Evolutionary conservation across 2,888 invertebrate species (phyloP), one percentile per base, ranked within the genome.

Genomic region (Colostygia pectinataria): DNA sequence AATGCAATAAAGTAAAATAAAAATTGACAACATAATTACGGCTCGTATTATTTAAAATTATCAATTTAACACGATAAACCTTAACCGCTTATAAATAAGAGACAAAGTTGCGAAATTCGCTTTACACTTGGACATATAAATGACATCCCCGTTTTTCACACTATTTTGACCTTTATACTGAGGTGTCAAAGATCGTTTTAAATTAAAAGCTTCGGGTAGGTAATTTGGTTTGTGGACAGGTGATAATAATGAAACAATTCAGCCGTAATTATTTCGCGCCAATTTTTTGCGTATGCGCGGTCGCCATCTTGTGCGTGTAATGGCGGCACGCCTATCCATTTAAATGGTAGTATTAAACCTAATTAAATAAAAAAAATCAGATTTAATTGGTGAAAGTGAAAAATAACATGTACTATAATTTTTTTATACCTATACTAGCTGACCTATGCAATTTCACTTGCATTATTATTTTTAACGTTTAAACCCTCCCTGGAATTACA

Each of bases 181-280:
- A 46, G 37, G 41, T 42, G 45, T 33, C 42, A 51, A 51, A 41
- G 51, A 32, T 24, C 15, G 12, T 37, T 42, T 45, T 42, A 32
- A 32, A 12, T 52, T 59, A 53, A 34, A 51, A 28, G 20, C 32
- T 32, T 44, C 29, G 15, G n/a, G 39, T 5, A 20, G 38, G 61
- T 57, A 48, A 45, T 44, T 48, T 44, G 39, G 36, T 42, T 32
- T 39, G 23, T 1, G 33, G 55, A 65, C 79, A 77, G 78, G 78
- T 79, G 80, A 67, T 70, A 53, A 34, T 82, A 81, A 82, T 81
- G 77, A 77, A 80, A 81, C 75, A 81, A 82, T 83, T 83, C 77
- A 74, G 59, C 60, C 55, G 65, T 74, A 79, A 81, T 83, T 81
- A 80, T 80, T 70, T 63, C 65, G 57, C 63, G 66, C 65, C 71